Evolutionary conservation across 2,113 vertebrate genomes (phyloP).

Genomic region (Brachyhypopomus occidentalis): DNA sequence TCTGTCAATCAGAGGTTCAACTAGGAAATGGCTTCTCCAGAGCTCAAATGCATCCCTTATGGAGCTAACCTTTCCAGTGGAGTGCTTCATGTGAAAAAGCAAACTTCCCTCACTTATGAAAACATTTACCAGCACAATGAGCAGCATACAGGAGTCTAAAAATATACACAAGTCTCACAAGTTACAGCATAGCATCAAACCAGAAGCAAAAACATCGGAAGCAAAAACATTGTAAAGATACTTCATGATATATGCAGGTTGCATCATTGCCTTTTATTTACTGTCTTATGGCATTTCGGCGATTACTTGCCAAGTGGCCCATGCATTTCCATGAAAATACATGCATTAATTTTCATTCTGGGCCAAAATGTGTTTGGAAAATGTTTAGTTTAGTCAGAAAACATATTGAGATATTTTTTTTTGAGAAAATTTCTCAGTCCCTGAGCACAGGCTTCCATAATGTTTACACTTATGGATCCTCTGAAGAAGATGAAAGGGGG

Average conservation of each 20-base stretch:
- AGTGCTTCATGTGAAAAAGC: conserved; percentile 54
- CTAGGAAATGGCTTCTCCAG: conserved; percentile 43
- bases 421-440: conserved; percentile 19
- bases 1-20: conserved; percentile 50
- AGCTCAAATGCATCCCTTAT: conserved; percentile 52
- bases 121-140: conserved; percentile 59
- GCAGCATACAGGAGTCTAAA: conserved; percentile 61
- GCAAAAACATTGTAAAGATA: neutral
- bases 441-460: conserved; percentile 25
- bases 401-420: neutral
- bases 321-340: neutral
- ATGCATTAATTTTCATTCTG: neutral
- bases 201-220: neutral
- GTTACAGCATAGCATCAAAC: conserved; percentile 38
- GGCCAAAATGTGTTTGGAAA: conserved; percentile 10
- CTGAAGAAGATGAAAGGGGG: conserved; percentile 44
- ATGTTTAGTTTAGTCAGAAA: neutral
- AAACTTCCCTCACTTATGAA: conserved; percentile 66
- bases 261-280: neutral
- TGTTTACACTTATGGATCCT: conserved; percentile 44
- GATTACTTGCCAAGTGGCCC: neutral
- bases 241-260: neutral
- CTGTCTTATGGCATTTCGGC: neutral
- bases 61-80: conserved; percentile 46
- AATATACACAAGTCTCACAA: conserved; percentile 49